Conservation (phyloP, 2,797 vertebrate species). For the Clarias platycephalus region DNA sequence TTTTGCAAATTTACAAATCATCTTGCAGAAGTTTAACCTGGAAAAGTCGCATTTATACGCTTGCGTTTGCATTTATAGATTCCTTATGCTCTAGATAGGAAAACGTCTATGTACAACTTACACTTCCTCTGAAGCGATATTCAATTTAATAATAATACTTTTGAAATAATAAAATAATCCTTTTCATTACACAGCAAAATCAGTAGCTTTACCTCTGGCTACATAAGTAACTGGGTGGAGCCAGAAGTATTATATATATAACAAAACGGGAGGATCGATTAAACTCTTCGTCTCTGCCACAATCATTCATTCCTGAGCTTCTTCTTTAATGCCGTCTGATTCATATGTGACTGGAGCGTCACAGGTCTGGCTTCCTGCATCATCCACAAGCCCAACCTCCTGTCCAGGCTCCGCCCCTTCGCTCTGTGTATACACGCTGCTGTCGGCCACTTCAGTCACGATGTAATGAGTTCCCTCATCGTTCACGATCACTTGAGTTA, state of each 20-base stretch:
- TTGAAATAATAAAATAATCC: neutral
- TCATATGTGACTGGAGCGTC: conserved; percentile 75
- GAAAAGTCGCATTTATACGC: neutral
- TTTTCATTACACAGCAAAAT: neutral
- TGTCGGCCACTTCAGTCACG: conserved; percentile 87
- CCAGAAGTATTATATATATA: neutral
- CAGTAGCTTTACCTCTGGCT: neutral
- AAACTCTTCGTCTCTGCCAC: conserved; percentile 46
- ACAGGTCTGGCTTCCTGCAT: conserved; percentile 61
- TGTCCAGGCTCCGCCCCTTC: conserved; percentile 37
- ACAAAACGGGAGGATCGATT: neutral
- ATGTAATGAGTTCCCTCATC: conserved; percentile 96
- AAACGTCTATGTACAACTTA: neutral
- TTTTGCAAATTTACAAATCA: neutral
- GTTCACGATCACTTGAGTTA: conserved; percentile 93
- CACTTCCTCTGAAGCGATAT: neutral
- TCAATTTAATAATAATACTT: neutral
- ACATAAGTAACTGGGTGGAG: conserved; percentile 12
- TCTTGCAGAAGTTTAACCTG: neutral
- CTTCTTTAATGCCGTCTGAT: conserved; percentile 31
- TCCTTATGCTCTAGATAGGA: neutral
- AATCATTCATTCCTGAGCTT: conserved; percentile 42
- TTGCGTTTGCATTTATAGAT: neutral
- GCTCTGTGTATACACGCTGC: conserved; percentile 73
- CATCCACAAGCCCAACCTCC: conserved; percentile 54